These are phyloP conservation scores for Neuroscelio doddi DNA, from an alignment of 2,888 invertebrate genomes.

Conservation along the genomic window DNA sequence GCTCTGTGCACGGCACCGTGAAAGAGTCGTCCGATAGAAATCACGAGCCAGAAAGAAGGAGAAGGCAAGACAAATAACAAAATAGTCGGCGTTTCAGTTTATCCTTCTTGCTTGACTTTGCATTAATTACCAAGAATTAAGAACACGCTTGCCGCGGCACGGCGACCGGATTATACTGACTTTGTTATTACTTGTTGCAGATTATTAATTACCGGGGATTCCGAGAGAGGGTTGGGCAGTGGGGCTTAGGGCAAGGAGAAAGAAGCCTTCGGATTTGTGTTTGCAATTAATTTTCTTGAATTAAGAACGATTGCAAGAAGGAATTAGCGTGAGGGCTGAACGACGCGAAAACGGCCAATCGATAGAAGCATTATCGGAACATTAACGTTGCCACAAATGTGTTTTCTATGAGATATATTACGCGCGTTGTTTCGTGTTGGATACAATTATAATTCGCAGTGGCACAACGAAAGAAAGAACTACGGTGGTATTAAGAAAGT, in stretches of 20 bases:
- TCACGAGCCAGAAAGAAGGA: slow-evolving; percentile 37
- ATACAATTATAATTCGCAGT: neutral
- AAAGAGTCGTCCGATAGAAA: slow-evolving; percentile 43
- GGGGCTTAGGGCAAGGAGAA: slow-evolving; percentile 51
- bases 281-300: slow-evolving; percentile 68
- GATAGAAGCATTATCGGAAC: slow-evolving; percentile 26
- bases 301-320: slow-evolving; percentile 60
- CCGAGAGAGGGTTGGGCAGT: slow-evolving; percentile 49
- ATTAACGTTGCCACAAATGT: too few species aligned
- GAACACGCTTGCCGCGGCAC: slow-evolving; percentile 63
- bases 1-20: slow-evolving; percentile 44
- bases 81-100: slow-evolving; percentile 48
- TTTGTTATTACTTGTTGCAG: slow-evolving; percentile 71
- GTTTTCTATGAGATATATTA: too few species aligned
- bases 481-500: neutral
- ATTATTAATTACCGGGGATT: slow-evolving; percentile 71
- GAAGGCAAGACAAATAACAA: slow-evolving; percentile 43
- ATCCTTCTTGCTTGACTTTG: slow-evolving; percentile 71
- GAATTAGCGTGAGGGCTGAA: slow-evolving; percentile 49
- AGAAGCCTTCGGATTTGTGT: slow-evolving; percentile 61
- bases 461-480: neutral
- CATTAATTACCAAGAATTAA: slow-evolving; percentile 72
- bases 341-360: slow-evolving; percentile 42
- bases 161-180: slow-evolving; percentile 67
- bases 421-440: too few species aligned